These are phyloP conservation scores for Drosophila subquinaria DNA, from an alignment of 2,888 invertebrate species.

Conservation along the genomic window DNA sequence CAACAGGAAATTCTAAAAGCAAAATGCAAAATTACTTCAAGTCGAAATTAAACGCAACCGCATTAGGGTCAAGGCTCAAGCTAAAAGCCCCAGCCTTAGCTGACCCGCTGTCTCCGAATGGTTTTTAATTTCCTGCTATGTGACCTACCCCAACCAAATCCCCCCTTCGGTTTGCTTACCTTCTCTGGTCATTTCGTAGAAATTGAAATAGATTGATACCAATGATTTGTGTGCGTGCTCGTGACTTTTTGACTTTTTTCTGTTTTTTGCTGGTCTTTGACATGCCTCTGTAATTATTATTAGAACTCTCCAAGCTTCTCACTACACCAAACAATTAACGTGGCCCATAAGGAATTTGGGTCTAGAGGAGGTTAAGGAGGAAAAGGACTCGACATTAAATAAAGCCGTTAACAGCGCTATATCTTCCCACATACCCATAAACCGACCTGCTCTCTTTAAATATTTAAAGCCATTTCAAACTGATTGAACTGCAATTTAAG, in stretches of 20 bases:
- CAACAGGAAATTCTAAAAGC: constrained; percentile 28
- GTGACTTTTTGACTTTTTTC: constrained; percentile 10
- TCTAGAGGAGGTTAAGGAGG: too few species aligned
- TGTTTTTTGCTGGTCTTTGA: constrained; percentile 2
- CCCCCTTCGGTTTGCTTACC: constrained; percentile 7
- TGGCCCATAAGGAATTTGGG: constrained; percentile 26
- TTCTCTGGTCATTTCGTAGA: background rate
- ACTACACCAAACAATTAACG: constrained; percentile 47
- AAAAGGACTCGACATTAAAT: background rate
- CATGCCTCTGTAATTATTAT: constrained; percentile 19
- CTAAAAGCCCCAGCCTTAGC: background rate
- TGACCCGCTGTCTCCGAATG: constrained; percentile 31
- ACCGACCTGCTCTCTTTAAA: too few species aligned
- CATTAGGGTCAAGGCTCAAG: constrained; percentile 34
- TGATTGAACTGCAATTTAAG: too few species aligned
- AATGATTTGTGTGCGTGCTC: constrained; percentile 49
- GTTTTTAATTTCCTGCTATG: constrained; percentile 63
- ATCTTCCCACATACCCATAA: too few species aligned
- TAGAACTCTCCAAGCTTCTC: background rate
- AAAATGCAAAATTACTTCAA: constrained; percentile 20
- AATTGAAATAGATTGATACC: constrained; percentile 50
- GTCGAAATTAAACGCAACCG: constrained; percentile 12
- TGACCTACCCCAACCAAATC: background rate
- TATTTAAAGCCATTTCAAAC: too few species aligned
- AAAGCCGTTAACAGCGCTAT: background rate